Base-by-base conservation (phyloP, 2,797 vertebrate species). In the Agapornis canus region DNA sequence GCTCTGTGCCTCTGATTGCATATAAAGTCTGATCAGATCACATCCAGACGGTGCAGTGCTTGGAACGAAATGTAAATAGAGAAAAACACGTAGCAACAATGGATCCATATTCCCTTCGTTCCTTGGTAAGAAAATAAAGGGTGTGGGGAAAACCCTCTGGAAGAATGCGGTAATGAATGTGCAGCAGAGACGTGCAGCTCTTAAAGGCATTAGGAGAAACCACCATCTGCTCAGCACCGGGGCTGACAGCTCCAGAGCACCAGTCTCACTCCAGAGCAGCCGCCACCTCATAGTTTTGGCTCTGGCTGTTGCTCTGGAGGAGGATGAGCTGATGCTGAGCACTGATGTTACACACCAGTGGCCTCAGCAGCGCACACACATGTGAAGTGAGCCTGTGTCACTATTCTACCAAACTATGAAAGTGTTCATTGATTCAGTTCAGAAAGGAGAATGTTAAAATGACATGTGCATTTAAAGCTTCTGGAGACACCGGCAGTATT, bases 1-100 rank as follows among this genome's bases (percentile, higher is more conserved):
- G 27, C 54, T 49, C 68, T 0, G 4, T 18, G 42, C 17, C 3
- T 4, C 39, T 37, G 54, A 4, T 10, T 11, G 35, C 0, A 0
- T 1, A 7, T 68, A 6, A 31, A 31, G 37, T 3, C 23, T 0
- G 26, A 22, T 13, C n/a, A 32, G 52, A 11, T 51, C 80, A 16
- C 31, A 56, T 20, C 7, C 48, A 27, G 70, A 3, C 16, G 4
- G 23, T 19, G 5, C 1, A 8, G 48, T 6, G 0, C 13, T 31
- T 29, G 70, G 60, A 71, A 71, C 23, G 45, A 32, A 64, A 31
- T 1, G 26, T 23, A 52, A 52, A 81, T 26, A n/a, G 37, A 37
- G 23, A 15, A 42, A 68, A 52, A 59, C 12, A 18, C 21, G 21
- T 4, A 37, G 39, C 7, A 40, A 40, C 32, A 87, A 49, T 0